Conservation (phyloP, 1,140 invertebrate genomes). For the Trichoplusia ni region DNA sequence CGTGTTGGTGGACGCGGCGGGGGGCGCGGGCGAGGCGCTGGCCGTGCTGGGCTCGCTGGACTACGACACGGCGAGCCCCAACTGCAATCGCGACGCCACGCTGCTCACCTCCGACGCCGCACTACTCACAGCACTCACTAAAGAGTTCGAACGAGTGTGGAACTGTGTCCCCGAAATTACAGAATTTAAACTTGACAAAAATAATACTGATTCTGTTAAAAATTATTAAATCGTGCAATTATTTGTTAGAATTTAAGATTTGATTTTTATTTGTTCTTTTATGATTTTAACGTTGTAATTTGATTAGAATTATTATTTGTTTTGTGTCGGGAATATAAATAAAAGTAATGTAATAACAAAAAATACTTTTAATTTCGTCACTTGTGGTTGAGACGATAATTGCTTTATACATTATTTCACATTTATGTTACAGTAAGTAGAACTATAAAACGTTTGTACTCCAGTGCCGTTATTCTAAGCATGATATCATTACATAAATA, state of each 20-base stretch:
- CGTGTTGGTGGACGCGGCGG: constrained; percentile 56
- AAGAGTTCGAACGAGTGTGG: constrained; percentile 71
- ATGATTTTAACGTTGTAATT: not conserved
- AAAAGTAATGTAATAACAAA: constrained; percentile 48
- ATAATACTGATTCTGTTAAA: not conserved
- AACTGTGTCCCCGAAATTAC: constrained; percentile 11
- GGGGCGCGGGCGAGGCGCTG: constrained; percentile 41
- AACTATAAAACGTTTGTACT: constrained; percentile 70
- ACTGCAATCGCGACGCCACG: constrained; percentile 54
- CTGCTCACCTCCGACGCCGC: constrained; percentile 55
- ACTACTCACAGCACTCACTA: constrained; percentile 47
- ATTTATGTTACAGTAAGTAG: constrained; percentile 36
- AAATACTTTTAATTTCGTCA: constrained; percentile 63
- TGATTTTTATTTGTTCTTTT: not conserved
- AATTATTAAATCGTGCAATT: not conserved
- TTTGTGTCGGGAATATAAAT: constrained; percentile 24
- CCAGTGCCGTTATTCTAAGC: constrained; percentile 49
- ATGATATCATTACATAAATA: constrained; percentile 29
- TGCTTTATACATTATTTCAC: constrained; percentile 24
- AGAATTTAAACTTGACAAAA: not conserved
- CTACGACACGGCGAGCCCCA: constrained; percentile 49
- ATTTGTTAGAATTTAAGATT: not conserved
- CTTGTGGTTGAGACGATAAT: constrained; percentile 40
- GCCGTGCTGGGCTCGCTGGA: constrained; percentile 62
- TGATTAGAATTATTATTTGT: not conserved